Percentiles rank a stretch among this genome's conserved stretches.
These are phyloP conservation scores for Oceanodroma tethys DNA, from an alignment of 2,113 vertebrate genomes.

Conservation along the genomic window DNA sequence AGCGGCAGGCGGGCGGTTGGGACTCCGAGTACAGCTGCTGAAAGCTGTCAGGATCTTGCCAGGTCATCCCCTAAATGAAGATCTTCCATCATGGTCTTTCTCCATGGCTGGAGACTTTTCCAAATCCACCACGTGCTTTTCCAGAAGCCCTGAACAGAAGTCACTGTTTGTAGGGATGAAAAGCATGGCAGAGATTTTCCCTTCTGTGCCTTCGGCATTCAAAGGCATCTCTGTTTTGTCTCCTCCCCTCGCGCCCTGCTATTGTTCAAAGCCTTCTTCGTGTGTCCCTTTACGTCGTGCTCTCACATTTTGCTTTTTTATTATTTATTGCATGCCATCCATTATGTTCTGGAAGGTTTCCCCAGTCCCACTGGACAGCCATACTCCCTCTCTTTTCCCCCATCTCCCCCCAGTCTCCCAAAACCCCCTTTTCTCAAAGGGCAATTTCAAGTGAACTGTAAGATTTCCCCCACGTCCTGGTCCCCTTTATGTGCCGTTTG, in stretches of 20 bases:
- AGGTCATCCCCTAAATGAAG: not conserved
- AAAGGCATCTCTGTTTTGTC: not conserved
- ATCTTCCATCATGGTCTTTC: slow-evolving; percentile 7
- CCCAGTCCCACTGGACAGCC: not conserved
- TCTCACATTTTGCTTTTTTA: not conserved
- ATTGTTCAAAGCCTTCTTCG: not conserved
- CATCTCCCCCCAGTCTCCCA: not conserved
- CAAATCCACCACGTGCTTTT: not conserved
- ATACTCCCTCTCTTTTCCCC: not conserved
- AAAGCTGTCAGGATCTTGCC: slow-evolving; percentile 22
- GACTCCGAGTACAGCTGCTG: not conserved
- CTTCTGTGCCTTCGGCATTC: not conserved
- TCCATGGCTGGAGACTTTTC: slow-evolving; percentile 7
- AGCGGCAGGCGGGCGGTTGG: not conserved
- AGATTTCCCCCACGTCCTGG: not conserved
- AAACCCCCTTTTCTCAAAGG: not conserved
- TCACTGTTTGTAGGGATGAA: not conserved
- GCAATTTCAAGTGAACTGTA: not conserved
- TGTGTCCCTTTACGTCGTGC: not conserved
- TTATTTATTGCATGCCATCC: not conserved
- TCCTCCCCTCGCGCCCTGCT: not conserved
- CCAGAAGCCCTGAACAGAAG: not conserved
- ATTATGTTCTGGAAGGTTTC: not conserved
- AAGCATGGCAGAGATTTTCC: not conserved
- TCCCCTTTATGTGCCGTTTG: not conserved